These are phyloP conservation scores for Pipistrellus pygmaeus DNA, from an alignment of 2,797 vertebrate species.

Conservation along the genomic window DNA sequence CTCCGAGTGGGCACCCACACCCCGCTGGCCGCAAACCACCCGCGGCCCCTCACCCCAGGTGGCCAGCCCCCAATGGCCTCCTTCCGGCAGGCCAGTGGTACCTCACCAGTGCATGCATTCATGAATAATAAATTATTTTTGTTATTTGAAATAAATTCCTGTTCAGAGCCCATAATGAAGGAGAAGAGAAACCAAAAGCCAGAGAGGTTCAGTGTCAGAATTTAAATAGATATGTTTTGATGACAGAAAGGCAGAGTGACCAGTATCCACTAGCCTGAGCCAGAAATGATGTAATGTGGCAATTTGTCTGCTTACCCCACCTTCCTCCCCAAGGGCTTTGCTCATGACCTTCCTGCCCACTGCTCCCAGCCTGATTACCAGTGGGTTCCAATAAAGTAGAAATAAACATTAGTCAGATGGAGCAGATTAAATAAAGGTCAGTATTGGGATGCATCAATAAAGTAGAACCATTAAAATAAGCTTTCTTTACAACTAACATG, in stretches of 20 bases:
- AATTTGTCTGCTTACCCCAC: neutral
- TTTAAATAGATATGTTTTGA: slow-evolving; percentile 70
- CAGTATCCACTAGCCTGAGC: neutral
- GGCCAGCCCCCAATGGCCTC: too few species aligned
- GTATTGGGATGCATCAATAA: slow-evolving; percentile 40
- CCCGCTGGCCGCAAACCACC: too few species aligned
- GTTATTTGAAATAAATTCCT: slow-evolving; percentile 73
- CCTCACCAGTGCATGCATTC: too few species aligned
- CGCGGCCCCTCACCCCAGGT: too few species aligned
- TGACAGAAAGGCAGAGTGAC: slow-evolving; percentile 1
- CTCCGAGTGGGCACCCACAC: too few species aligned
- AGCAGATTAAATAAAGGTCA: slow-evolving; percentile 54
- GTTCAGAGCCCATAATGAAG: slow-evolving; percentile 58
- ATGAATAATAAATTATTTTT: too few species aligned
- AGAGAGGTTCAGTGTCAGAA: slow-evolving; percentile 53
- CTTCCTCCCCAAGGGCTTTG: neutral
- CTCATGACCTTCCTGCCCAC: slow-evolving; percentile 33
- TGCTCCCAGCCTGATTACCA: neutral
- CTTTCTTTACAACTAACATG: slow-evolving; percentile 48
- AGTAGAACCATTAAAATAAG: slow-evolving; percentile 31
- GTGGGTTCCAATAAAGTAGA: neutral
- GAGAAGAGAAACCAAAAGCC: slow-evolving; percentile 50
- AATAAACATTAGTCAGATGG: slow-evolving; percentile 25
- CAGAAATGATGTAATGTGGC: neutral
- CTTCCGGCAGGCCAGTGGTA: too few species aligned